Conservation (phyloP, 2,888 invertebrate species). For the Agriopis leucophaearia region DNA sequence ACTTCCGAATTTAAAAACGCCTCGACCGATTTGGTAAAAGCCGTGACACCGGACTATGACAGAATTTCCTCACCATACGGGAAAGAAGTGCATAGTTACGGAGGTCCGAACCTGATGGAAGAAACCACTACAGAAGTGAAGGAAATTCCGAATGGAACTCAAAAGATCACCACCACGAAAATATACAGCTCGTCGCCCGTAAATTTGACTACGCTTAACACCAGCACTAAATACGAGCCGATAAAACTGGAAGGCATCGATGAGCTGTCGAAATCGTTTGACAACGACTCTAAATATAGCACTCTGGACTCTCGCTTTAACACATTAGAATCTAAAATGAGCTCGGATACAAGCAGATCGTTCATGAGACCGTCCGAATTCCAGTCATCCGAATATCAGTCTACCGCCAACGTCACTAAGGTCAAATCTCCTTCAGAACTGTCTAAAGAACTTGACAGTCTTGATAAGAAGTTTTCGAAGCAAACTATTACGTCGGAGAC, state of each 20-base stretch:
- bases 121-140: slow-evolving; percentile 85
- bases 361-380: slow-evolving; percentile 85
- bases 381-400: slow-evolving; percentile 72
- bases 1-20: slow-evolving; percentile 55
- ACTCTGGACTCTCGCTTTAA: slow-evolving; percentile 80
- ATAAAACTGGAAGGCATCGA: slow-evolving; percentile 82
- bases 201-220: slow-evolving; percentile 71
- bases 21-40: slow-evolving; percentile 73
- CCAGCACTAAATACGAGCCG: slow-evolving; percentile 81
- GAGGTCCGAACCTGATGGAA: slow-evolving; percentile 80
- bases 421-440: slow-evolving; percentile 74
- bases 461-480: slow-evolving; percentile 89
- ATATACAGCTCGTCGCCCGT: slow-evolving; percentile 86
- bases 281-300: slow-evolving; percentile 82
- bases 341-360: slow-evolving; percentile 80
- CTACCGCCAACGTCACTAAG: slow-evolving; percentile 63
- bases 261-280: slow-evolving; percentile 82
- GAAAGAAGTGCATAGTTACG: slow-evolving; percentile 73
- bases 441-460: slow-evolving; percentile 82
- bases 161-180: slow-evolving; percentile 86
- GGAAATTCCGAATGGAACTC: slow-evolving; percentile 84
- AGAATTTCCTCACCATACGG: slow-evolving; percentile 79
- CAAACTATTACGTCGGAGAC: slow-evolving; percentile 90
- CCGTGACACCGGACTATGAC: slow-evolving; percentile 75
- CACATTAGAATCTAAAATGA: slow-evolving; percentile 78